These are phyloP conservation scores for Taenioides sp. DNA, from an alignment of 2,797 vertebrate genomes.

Conservation along the genomic window DNA sequence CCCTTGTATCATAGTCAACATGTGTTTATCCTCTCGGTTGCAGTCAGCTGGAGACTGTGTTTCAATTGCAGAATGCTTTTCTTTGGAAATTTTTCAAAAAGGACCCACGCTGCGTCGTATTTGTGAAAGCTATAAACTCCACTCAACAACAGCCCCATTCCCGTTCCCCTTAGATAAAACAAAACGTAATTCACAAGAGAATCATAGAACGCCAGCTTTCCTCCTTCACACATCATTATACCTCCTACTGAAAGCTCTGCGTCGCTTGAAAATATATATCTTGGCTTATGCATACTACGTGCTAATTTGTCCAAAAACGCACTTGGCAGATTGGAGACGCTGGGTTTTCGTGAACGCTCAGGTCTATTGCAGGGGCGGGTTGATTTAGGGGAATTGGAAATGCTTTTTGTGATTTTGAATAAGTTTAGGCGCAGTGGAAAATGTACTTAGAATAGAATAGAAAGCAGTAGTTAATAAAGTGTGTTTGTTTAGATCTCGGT, in stretches of 20 bases:
- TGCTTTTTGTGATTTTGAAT: not conserved
- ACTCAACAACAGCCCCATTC: conserved; percentile 31
- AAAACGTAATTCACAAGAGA: conserved; percentile 42
- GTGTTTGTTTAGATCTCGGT: not conserved
- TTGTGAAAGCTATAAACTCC: conserved; percentile 37
- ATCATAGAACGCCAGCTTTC: conserved; percentile 61
- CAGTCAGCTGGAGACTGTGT: conserved; percentile 28
- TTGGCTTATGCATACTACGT: conserved; percentile 46
- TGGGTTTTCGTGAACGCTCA: conserved; percentile 14
- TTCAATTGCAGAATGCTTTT: conserved; percentile 20
- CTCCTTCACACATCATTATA: conserved; percentile 61
- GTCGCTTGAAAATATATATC: conserved; percentile 54
- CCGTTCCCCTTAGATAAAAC: conserved; percentile 30
- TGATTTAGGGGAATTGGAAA: conserved; percentile 6
- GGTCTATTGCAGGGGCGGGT: conserved; percentile 13
- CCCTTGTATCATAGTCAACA: conserved; percentile 19
- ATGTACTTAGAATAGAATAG: not conserved
- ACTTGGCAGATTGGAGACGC: conserved; percentile 38
- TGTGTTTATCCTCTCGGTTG: conserved; percentile 37
- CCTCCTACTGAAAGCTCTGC: conserved; percentile 51
- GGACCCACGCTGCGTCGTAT: conserved; percentile 36
- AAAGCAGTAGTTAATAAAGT: not conserved
- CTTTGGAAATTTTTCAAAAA: conserved; percentile 23
- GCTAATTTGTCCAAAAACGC: conserved; percentile 56
- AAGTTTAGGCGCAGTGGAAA: not conserved